Evolutionary conservation across 2,888 invertebrate genomes (phyloP).

Genomic region (Drosophila stalkeri): DNA sequence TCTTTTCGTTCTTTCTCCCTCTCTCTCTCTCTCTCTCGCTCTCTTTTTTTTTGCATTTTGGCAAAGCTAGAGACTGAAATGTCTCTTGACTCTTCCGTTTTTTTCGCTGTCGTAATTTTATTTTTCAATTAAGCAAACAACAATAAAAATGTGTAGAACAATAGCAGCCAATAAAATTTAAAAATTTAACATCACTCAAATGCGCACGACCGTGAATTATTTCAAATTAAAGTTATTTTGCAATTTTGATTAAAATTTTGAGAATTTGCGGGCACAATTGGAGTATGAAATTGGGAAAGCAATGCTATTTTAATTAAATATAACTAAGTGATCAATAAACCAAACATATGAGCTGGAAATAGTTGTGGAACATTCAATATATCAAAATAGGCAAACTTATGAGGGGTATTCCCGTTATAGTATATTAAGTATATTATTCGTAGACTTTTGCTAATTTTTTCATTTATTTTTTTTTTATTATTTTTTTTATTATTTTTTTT

Average conservation of each 20-base stretch:
- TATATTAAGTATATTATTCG: background rate
- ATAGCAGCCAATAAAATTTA: slow-evolving; percentile 18
- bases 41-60: slow-evolving; percentile 32
- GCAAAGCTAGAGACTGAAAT: slow-evolving; percentile 22
- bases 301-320: background rate
- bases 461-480: too few species aligned
- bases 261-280: background rate
- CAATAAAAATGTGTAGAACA: slow-evolving; percentile 4
- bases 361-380: background rate
- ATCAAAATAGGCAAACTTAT: background rate
- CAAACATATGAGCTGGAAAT: too few species aligned
- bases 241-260: background rate
- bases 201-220: slow-evolving; percentile 20
- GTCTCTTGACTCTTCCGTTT: slow-evolving; percentile 6
- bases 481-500: too few species aligned
- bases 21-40: background rate
- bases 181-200: slow-evolving; percentile 16
- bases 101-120: slow-evolving; percentile 41
- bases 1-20: background rate
- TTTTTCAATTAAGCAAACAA: slow-evolving; percentile 57
- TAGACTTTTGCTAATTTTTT: too few species aligned
- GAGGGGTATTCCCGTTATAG: background rate
- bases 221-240: background rate
- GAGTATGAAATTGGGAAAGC: background rate
- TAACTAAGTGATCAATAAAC: background rate